These are phyloP conservation scores for Stomatorhinus walkeri DNA, from an alignment of 2,797 vertebrate species.

Conservation along the genomic window DNA sequence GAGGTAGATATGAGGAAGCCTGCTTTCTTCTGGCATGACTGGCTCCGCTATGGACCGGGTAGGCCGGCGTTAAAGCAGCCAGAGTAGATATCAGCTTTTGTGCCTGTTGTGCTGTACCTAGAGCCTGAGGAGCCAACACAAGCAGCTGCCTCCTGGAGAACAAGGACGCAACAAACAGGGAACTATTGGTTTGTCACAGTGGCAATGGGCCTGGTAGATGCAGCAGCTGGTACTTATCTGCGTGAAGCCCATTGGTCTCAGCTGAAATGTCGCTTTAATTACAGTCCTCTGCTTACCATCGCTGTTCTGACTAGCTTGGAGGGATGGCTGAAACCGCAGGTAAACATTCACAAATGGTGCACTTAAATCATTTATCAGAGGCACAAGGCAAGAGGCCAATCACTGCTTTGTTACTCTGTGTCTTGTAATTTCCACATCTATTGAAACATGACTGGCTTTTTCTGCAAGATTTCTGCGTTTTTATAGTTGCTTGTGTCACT, in stretches of 20 bases:
- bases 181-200: conserved; percentile 21
- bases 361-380: conserved; percentile 34
- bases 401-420: neutral
- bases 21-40: conserved; percentile 21
- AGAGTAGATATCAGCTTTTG: conserved; percentile 28
- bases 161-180: conserved; percentile 15
- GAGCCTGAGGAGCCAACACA: conserved; percentile 29
- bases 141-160: neutral
- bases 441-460: neutral
- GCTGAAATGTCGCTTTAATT: conserved; percentile 42
- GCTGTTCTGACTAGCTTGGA: conserved; percentile 25
- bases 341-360: conserved; percentile 44
- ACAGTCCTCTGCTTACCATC: conserved; percentile 38
- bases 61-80: conserved; percentile 26
- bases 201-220: conserved; percentile 26
- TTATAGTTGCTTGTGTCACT: neutral
- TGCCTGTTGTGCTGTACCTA: neutral
- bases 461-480: conserved; percentile 5
- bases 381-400: conserved; percentile 4
- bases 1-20: neutral
- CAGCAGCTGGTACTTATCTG: conserved; percentile 47
- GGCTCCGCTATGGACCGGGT: conserved; percentile 30
- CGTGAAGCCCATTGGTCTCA: conserved; percentile 37
- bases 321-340: conserved; percentile 42
- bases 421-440: conserved; percentile 10